Conservation (phyloP, 2,797 vertebrate genomes). For the Oreochromis grahami region DNA sequence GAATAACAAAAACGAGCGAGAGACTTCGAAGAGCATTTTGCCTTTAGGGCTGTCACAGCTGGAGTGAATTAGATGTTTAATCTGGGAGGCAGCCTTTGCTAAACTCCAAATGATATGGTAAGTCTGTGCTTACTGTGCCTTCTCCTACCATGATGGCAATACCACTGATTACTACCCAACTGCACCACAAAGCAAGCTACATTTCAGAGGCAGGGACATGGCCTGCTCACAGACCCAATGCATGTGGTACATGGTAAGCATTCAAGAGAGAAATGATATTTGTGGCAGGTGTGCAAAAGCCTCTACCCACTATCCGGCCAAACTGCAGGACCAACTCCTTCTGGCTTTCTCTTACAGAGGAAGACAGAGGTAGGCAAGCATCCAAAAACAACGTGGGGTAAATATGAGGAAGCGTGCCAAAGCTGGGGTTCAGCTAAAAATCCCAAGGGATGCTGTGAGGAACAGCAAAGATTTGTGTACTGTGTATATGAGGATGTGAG, state of each 20-base stretch:
- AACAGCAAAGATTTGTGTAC: background rate
- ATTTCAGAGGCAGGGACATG: background rate
- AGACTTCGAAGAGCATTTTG: background rate
- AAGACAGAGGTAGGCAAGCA: background rate
- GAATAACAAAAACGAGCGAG: background rate
- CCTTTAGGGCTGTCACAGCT: background rate
- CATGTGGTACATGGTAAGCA: background rate
- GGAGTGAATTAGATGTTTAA: constrained; percentile 3
- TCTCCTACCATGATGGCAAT: background rate
- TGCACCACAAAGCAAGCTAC: background rate
- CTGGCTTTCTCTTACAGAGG: background rate
- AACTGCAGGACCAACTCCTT: constrained; percentile 24
- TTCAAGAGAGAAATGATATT: background rate
- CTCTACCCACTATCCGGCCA: background rate
- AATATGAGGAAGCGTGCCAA: background rate
- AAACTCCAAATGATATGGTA: constrained; percentile 5
- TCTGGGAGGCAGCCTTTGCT: background rate
- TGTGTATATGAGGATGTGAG: background rate
- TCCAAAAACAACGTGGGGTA: background rate
- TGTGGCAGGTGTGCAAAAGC: background rate
- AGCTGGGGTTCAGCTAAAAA: background rate
- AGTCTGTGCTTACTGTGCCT: constrained; percentile 1
- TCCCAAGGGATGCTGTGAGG: background rate
- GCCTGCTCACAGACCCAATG: background rate
- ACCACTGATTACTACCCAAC: constrained; percentile 10